phyloP scores from a whole-genome alignment of 2,888 invertebrate genomes.

The Epinotia demarniana region DNA sequence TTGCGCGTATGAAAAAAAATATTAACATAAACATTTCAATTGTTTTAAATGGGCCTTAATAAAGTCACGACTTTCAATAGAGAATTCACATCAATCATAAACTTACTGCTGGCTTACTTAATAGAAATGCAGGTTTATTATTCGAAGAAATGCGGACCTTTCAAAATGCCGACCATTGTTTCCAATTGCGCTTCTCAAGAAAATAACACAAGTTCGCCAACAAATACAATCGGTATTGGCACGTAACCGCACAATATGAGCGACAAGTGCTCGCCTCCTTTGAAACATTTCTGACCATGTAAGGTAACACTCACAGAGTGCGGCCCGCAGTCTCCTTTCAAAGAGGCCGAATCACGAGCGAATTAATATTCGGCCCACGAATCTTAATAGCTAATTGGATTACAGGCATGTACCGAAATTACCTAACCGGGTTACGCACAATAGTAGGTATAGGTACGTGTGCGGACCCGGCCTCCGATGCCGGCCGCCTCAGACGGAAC shows the following conservation, averaged over 20 bases:
- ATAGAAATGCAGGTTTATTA: background rate
- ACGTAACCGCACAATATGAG: constrained; percentile 51
- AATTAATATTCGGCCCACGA: constrained; percentile 83
- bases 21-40: constrained; percentile 33
- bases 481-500: constrained; percentile 52
- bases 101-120: background rate
- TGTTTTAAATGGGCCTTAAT: constrained; percentile 16
- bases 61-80: constrained; percentile 21
- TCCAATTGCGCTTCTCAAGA: background rate
- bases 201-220: constrained; percentile 18
- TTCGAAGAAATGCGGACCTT: constrained; percentile 3
- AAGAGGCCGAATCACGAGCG: constrained; percentile 68
- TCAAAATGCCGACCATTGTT: constrained; percentile 4
- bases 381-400: constrained; percentile 85
- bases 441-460: constrained; percentile 72
- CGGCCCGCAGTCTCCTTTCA: constrained; percentile 66
- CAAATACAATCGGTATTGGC: constrained; percentile 51
- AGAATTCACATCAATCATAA: constrained; percentile 24
- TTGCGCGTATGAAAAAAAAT: constrained; percentile 23
- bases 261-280: constrained; percentile 49
- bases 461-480: constrained; percentile 50
- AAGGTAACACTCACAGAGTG: constrained; percentile 71
- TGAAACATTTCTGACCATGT: constrained; percentile 61
- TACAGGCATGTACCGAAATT: constrained; percentile 82
- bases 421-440: constrained; percentile 80